Evolutionary conservation across 2,888 invertebrate species (phyloP), one percentile per base, ranked within the genome.

Genomic region (Pediacus dermestoides): DNA sequence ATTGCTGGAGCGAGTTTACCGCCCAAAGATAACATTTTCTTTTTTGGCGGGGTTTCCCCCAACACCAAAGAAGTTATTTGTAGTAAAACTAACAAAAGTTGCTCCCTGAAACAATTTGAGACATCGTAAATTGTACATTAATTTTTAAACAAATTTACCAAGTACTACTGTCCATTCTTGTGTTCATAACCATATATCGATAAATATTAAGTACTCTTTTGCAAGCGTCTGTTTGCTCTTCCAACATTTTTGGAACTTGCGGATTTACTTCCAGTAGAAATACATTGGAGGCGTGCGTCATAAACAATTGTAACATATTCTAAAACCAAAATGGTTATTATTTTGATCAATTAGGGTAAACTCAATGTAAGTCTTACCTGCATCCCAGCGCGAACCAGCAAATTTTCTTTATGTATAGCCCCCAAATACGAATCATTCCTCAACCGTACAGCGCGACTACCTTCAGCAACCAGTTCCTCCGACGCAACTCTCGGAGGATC

Each of bases 181-280:
- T 88, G 63, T 94, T 92, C 93, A 95, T 95, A 18, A 96, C 95
- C 82, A 95, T 91, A 62, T 89, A 92, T 50, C 95, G 77, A 73
- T 95, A 96, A 54, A 95, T 93, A 68, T 94, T 96, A 39, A 96
- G 76, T 44, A 96, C 93, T 50, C 93, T 79, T 70, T 95, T 95
- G 72, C 95, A 95, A 39, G 93, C 86, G 69, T 96, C 95, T 0
- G 94, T 94, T 70, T 93, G 93, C 64, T 93, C 92, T 61, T 92
- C 91, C 18, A 91, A 67, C 39, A 89, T 74, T 34, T 82, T 78
- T n/a, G 80, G 77, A 40, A 77, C 72, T 35, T 77, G 73, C 1
- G 76, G 70, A 38, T 75, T 74, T 46, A 78, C 74, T 55, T 82
- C 81, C 27, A 90, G 75, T 39, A 93, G 77, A 74, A 96, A 96